Percentiles rank a stretch among this genome's conserved stretches.
Conservation (phyloP, 2,888 invertebrate genomes). For the Synergus laeviventris region DNA sequence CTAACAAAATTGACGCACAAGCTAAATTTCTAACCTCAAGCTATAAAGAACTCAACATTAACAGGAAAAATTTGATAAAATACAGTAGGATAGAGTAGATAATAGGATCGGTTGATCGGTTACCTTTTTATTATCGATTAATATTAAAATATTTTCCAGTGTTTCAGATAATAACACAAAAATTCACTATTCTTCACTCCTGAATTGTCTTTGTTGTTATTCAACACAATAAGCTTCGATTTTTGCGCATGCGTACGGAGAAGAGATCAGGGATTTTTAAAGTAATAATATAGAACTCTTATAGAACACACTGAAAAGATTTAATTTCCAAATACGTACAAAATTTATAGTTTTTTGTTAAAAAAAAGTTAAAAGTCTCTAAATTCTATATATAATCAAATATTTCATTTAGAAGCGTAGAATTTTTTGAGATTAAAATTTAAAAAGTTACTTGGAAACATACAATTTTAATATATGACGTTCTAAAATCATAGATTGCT, state of each 20-base stretch:
- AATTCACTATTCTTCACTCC: conserved; percentile 3
- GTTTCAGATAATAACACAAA: conserved; percentile 3
- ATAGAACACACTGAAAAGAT: no score
- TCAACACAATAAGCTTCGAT: not conserved
- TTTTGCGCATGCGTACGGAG: not conserved
- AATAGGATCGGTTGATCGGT: not conserved
- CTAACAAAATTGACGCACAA: not conserved
- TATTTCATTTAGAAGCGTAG: no score
- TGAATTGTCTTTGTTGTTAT: conserved; percentile 22
- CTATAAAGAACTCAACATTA: not conserved
- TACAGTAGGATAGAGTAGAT: not conserved
- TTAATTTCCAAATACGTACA: no score
- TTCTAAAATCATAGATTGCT: no score
- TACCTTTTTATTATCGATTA: not conserved
- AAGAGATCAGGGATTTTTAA: not conserved
- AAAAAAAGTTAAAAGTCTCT: no score
- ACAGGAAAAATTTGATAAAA: not conserved
- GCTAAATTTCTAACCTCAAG: conserved; percentile 26
- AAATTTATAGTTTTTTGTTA: no score
- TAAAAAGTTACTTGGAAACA: no score
- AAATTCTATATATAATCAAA: no score
- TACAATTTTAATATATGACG: no score
- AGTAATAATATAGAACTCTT: no score
- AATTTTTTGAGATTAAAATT: no score
- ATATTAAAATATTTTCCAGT: not conserved